These are phyloP conservation scores for Coilia nasus DNA, from an alignment of 2,797 vertebrate genomes.

Conservation along the genomic window DNA sequence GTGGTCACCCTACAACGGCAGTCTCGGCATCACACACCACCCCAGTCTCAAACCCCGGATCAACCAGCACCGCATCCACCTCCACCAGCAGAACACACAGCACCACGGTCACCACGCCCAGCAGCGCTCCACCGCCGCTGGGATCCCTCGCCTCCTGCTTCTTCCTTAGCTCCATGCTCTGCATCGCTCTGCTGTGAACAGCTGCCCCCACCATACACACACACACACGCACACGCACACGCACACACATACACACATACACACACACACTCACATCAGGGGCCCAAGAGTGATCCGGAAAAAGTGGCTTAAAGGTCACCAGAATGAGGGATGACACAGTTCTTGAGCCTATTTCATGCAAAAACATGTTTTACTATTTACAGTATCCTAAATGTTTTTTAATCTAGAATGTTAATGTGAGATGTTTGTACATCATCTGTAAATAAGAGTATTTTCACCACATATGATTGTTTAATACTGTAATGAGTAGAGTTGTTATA, in stretches of 20 bases:
- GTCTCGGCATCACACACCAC: no score
- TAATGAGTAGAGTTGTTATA: background rate
- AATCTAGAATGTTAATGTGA: background rate
- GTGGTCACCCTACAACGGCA: no score
- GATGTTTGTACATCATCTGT: background rate
- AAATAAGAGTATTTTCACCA: slow-evolving; percentile 17
- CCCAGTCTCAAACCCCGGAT: background rate
- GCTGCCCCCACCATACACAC: background rate
- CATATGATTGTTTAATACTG: background rate
- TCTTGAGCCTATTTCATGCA: background rate
- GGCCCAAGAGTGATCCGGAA: background rate
- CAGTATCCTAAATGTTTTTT: background rate
- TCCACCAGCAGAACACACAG: background rate
- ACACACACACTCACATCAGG: no score
- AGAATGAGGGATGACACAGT: background rate
- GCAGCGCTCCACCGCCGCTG: background rate
- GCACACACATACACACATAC: no score
- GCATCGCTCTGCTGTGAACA: background rate
- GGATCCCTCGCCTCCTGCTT: background rate
- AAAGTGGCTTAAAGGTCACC: background rate
- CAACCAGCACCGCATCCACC: background rate
- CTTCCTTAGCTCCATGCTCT: background rate
- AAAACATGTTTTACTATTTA: background rate
- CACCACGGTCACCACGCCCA: background rate
- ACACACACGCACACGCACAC: no score